Base-by-base conservation (phyloP, 2,888 invertebrate species). In the Drosophila mettleri region DNA sequence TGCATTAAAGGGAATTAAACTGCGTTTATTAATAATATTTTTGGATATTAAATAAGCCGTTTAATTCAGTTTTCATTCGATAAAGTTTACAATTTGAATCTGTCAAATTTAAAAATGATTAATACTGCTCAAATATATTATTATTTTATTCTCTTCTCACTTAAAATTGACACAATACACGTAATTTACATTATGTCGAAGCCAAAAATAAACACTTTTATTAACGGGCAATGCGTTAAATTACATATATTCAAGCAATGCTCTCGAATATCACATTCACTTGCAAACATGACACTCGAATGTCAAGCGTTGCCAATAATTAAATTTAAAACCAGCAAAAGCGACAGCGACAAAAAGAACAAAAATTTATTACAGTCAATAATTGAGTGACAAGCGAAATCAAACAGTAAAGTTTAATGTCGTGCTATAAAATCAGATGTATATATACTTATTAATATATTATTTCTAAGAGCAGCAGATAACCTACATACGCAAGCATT, bases 301-400 rank as follows among this genome's bases (percentile, higher is more conserved):
- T 53, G 51, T 18, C 29, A 49, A 48, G 29, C 52, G 48, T 43
- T 39, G 27, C n/a, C 43, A 38, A 51, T 51, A 62, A 74, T 64
- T 24, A 38, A 36, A 52, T 58, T 48, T 24, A 38, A 61, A 65
- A 33, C 22, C 33, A 29, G 22, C 34, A 16, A 24, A n/a, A 3
- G 41, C 51, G 24, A 16, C 34, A 16, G 49, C 58, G 41, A 27
- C 24, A 60, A 43, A n/a, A 14, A 24, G 16, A n/a, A n/a, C n/a
- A 29, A 34, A 72, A 66, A 68, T 77, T 67, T 51, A 68, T 72
- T 63, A 54, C 67, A 77, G 49, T 68, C 68, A 73, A 78, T 78
- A 73, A 78, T 69, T 78, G 51, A 62, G 60, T 48, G 63, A 31
- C 46, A 27, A 36, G 29, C 62, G 51, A 49, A 29, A 27, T 27